Conservation (phyloP, 1,140 invertebrate species). For the Trachymyrmex septentrionalis region DNA sequence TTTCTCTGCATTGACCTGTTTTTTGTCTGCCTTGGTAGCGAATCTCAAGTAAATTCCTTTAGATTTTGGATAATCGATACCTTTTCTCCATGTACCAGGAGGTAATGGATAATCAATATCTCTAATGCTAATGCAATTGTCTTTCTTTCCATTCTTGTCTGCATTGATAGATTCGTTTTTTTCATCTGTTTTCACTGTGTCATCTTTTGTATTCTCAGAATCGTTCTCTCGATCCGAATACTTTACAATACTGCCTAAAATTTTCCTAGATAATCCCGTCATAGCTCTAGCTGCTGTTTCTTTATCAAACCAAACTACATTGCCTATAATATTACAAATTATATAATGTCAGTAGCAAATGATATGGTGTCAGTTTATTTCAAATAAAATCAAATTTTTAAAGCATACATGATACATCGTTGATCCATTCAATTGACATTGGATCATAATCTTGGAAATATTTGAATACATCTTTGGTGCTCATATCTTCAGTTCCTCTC, state of each 20-base stretch:
- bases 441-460: conserved; percentile 93
- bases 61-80: conserved; percentile 88
- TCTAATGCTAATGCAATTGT: conserved; percentile 83
- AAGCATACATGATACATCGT: conserved; percentile 91
- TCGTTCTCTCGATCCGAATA: conserved; percentile 42
- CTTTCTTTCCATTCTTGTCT: conserved; percentile 67
- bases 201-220: conserved; percentile 40
- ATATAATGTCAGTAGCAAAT: not conserved
- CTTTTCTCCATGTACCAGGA: conserved; percentile 92
- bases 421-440: conserved; percentile 92
- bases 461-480: conserved; percentile 92
- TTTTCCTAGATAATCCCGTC: conserved; percentile 87
- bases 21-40: conserved; percentile 90
- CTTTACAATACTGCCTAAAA: conserved; percentile 77
- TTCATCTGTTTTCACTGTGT: conserved; percentile 67
- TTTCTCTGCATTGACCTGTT: conserved; percentile 88
- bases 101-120: conserved; percentile 88
- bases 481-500: conserved; percentile 91
- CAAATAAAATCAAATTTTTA: conserved; percentile 34
- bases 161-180: conserved; percentile 65
- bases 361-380: not conserved
- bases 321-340: conserved; percentile 86
- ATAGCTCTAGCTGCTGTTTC: conserved; percentile 91
- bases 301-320: conserved; percentile 92
- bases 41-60: conserved; percentile 91